Base-by-base conservation (phyloP, 2,113 vertebrate species). In the Mesembrinibis cayennensis region DNA sequence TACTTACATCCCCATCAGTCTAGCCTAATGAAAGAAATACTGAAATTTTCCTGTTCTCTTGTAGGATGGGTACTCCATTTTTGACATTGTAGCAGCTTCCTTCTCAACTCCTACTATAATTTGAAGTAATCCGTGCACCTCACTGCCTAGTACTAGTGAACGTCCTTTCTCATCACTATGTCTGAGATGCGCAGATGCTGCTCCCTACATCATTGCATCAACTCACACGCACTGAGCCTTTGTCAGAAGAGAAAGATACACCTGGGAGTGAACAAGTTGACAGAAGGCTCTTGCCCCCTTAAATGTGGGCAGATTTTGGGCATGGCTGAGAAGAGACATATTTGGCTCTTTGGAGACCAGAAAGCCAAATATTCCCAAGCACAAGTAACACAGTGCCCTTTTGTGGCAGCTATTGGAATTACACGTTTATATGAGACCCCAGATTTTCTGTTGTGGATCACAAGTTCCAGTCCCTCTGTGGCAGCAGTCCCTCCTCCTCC, bases 181-280 rank as follows among this genome's bases (percentile, higher is more conserved):
- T 90, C 53, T 12, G 72, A 89, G 71, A 58, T 4, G 44, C 1
- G 3, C 66, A 74, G 86, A 74, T 78, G 58, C 76, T 79, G 73
- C 85, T 92, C 80, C 78, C 55, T 89, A 55, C 25, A 52, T 87
- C 83, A 52, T 13, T 50, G 49, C 71, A 87, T 66, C 76, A 86
- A 88, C 34, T 77, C 66, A 67, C 4, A 7, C 4, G 56, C 78
- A 81, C 47, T 63, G 81, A 93, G 52, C 76, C 73, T 26, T 3
- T 92, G 76, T 52, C 79, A 83, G 82, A 89, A 81, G 93, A 84
- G 69, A 91, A 80, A 93, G 85, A 83, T 82, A 92, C 82, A 93
- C 63, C 82, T 66, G 61, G 84, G 83, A 96, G 84, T 32, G 89
- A 93, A 71, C n/a, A 86, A 83, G 40, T 0, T 65, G 61, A 91